Evolutionary conservation across 2,113 vertebrate genomes (phyloP), one percentile per base, ranked within the genome.

Genomic region (Puntigrus tetrazona): DNA sequence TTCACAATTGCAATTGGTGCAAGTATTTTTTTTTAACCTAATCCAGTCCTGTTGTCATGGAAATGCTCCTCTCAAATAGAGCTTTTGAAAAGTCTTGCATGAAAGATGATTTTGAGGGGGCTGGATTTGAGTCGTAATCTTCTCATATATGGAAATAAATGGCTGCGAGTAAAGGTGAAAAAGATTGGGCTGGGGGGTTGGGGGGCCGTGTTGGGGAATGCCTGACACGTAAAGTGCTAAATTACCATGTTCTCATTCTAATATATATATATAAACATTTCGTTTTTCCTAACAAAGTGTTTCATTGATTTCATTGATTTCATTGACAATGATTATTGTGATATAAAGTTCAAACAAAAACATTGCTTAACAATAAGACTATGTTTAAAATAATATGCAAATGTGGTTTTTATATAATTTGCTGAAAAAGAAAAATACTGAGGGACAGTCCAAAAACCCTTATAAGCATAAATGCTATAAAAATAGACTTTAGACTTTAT

Each of bases 41-140:
- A 94, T 93, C 94, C 91, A 79, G 78, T 87, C 88, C 90, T 88
- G 93, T 94, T 95, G 94, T 94, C 92, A 95, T 95, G 94, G 94
- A 92, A 94, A 95, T 94, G 59, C 52, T 87, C 85, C 91, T 90
- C 89, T 91, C 86, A 78, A 90, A 91, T 86, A 50, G 70, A 83
- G 84, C 89, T 70, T 82, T 91, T 91, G 87, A 90, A 72, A 69
- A 81, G 72, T 87, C 88, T 90, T 75, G 65, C 87, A 87, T 90
- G 76, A 92, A 92, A 91, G 89, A 90, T 88, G 88, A 93, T 91
- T 89, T 84, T 80, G 85, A 55, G 78, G 88, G 81, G 86, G 86
- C 63, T 88, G 77, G 86, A 88, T 92, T 91, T 92, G 76, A 79
- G 88, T 83, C 86, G 83, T 91, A 92, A 93, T 94, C 91, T 89